These are phyloP conservation scores for Tapirus terrestris DNA, from an alignment of 2,113 vertebrate species.

Conservation along the genomic window DNA sequence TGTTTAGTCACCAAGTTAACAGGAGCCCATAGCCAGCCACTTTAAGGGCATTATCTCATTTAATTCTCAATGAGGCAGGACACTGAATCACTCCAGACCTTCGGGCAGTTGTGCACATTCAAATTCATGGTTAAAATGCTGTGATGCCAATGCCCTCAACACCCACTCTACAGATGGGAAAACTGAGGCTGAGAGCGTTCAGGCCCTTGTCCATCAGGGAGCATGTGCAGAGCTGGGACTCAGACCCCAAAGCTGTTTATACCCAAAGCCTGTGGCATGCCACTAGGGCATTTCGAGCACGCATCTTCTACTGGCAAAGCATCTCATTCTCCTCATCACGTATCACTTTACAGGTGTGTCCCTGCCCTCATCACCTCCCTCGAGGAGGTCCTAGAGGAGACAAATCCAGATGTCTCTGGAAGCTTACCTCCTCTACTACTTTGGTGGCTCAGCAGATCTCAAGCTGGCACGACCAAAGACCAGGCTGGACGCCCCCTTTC, in stretches of 20 bases:
- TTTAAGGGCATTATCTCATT: background rate
- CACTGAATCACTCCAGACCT: background rate
- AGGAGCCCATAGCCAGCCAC: background rate
- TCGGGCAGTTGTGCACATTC: accelerated
- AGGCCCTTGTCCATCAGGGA: background rate
- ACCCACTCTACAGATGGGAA: background rate
- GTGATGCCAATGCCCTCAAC: accelerated
- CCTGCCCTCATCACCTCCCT: background rate
- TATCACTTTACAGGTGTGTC: accelerated
- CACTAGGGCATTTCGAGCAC: accelerated
- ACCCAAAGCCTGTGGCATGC: accelerated
- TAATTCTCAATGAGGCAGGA: background rate
- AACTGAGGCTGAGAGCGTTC: background rate
- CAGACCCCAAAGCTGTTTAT: accelerated
- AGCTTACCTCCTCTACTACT: background rate
- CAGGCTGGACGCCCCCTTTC: background rate
- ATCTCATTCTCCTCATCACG: accelerated
- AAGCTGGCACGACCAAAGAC: background rate
- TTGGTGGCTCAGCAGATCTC: background rate
- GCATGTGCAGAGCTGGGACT: accelerated
- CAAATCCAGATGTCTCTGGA: background rate
- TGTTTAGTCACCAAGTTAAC: accelerated
- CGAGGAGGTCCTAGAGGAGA: accelerated
- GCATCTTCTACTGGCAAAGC: too few relatives aligned
- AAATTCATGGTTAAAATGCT: too few relatives aligned